Evolutionary conservation across 2,113 vertebrate genomes (phyloP), one percentile per base, ranked within the genome.

Genomic region (Abramis brama): DNA sequence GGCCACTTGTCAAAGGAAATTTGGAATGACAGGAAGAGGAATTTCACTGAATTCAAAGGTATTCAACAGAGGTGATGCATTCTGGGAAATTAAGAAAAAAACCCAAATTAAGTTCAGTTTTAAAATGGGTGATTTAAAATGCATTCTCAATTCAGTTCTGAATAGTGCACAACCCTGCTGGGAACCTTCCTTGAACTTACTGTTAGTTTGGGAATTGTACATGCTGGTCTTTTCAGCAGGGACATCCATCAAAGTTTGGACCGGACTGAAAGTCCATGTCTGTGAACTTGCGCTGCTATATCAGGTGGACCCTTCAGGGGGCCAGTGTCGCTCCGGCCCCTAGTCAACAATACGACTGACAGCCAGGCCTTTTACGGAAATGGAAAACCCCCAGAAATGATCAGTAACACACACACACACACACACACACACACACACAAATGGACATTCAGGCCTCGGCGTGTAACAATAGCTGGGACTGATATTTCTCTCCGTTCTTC

Each of bases 311-410:
- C 3, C 78, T 25, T 45, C 33, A 79, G 78, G 78, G 57, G 36
- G 33, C 57, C 57, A 43, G n/a, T 83, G 83, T 66, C 82, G 75
- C 45, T 86, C 92, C 79, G 90, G 89, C 90, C 90, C 57, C 77
- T 91, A 91, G 93, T 87, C 89, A 85, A 85, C 21, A 84, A 78
- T 83, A 45, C 45, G 0, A 82, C 86, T 93, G 92, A 93, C 92
- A 93, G 84, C 45, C 86, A 87, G 86, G 80, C 94, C 93, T 93
- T 95, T 94, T 94, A 95, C 82, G 93, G 94, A 87, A 87, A 91
- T 90, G 15, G 27, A 87, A 79, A 43, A 60, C 50, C 59, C 50
- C 59, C 9, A 9, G 57, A 85, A 70, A 55, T 55, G 15, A 57
- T 19, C 23, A 36, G 36, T 79, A 62, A 79, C 55, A 79, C 55